phyloP scores from a whole-genome alignment of 2,888 invertebrate species.

The Coelinius sp. region DNA sequence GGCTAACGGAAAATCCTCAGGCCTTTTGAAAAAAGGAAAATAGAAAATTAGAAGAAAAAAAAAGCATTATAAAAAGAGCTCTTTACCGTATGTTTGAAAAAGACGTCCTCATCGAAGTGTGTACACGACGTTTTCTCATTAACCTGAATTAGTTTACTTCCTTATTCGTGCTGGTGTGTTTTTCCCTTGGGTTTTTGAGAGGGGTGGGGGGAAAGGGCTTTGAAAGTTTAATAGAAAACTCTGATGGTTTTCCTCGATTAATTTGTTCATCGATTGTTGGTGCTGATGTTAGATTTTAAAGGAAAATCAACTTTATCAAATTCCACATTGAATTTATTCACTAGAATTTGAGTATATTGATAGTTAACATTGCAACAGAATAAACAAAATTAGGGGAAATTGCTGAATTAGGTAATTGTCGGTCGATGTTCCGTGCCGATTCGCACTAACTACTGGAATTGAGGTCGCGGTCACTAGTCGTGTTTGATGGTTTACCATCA shows the following conservation, averaged over 20 bases:
- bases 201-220: neutral
- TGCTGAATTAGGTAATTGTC: conserved; percentile 24
- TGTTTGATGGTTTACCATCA: conserved; percentile 3
- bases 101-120: neutral
- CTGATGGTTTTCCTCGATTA: conserved; percentile 9
- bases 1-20: conserved; percentile 14
- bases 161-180: neutral
- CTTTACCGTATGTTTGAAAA: conserved; percentile 2
- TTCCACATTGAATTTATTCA: neutral
- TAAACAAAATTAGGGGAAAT: neutral
- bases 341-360: neutral
- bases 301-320: neutral
- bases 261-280: neutral
- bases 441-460: conserved; percentile 38
- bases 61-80: neutral
- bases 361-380: neutral
- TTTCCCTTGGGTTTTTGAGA: neutral
- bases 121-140: conserved; percentile 31
- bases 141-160: conserved; percentile 25
- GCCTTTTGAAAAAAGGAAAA: conserved; percentile 1
- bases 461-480: conserved; percentile 32
- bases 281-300: too few species aligned
- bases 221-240: neutral
- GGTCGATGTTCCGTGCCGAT: conserved; percentile 39
- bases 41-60: neutral